Percentiles rank a stretch among this genome's conserved stretches.
Evolutionary conservation across 2,888 invertebrate species (phyloP).

Genomic region (Seira ritae): DNA sequence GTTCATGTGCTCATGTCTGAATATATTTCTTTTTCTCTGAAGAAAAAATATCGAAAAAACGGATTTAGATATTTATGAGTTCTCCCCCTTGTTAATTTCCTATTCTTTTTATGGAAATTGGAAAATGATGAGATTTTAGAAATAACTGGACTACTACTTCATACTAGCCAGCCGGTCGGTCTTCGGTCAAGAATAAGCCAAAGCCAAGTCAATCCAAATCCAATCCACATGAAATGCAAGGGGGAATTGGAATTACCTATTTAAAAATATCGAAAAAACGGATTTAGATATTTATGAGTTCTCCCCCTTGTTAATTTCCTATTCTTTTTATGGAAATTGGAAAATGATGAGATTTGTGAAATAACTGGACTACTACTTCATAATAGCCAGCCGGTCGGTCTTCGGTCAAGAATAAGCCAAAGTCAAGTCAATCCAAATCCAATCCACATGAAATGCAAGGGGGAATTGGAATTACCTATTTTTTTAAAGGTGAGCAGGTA

Average conservation of each 20-base stretch:
- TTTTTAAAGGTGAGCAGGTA: constrained; percentile 25
- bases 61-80: constrained; percentile 43
- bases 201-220: no score
- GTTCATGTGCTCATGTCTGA: no score
- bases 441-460: no score
- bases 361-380: constrained; percentile 43
- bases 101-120: constrained; percentile 59
- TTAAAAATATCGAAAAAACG: not conserved
- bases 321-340: constrained; percentile 60
- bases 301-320: constrained; percentile 44
- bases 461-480: no score
- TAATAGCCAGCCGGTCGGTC: no score
- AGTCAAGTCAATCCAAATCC: no score
- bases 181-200: no score
- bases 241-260: no score
- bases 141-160: constrained; percentile 43
- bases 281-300: constrained; percentile 46
- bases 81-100: constrained; percentile 46
- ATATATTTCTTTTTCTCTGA: not conserved
- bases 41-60: constrained; percentile 11
- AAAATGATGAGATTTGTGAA: constrained; percentile 52
- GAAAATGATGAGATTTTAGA: constrained; percentile 53
- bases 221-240: no score
- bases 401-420: no score
- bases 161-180: no score